Percentiles rank a stretch among this genome's conserved stretches.
phyloP scores from a whole-genome alignment of 2,797 vertebrate species.

The Muraenolepis orangiensis region DNA sequence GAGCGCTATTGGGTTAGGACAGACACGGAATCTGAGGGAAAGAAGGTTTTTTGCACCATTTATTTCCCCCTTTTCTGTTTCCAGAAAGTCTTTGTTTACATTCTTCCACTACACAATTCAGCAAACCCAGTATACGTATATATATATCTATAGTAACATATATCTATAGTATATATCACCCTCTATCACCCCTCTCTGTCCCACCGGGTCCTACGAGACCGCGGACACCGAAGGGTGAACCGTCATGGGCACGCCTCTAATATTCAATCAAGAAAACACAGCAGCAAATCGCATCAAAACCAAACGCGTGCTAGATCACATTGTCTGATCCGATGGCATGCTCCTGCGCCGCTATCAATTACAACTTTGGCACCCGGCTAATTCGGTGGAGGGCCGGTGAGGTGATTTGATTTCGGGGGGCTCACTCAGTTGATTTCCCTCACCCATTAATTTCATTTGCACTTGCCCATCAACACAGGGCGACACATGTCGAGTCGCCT shows the following conservation, averaged over 20 bases:
- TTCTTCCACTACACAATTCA: slow-evolving; percentile 19
- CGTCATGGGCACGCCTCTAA: slow-evolving; percentile 66
- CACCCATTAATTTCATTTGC: slow-evolving; percentile 82
- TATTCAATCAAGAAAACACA: slow-evolving; percentile 77
- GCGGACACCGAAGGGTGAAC: slow-evolving; percentile 42
- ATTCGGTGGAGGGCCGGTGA: slow-evolving; percentile 76
- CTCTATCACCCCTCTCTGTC: too few relatives aligned
- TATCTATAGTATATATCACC: too few relatives aligned
- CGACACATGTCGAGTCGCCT: slow-evolving; percentile 74
- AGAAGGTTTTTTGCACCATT: background rate
- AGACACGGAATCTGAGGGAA: background rate
- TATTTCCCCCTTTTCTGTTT: background rate
- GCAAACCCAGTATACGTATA: too few relatives aligned
- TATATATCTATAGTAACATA: too few relatives aligned
- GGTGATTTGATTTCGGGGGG: slow-evolving; percentile 78
- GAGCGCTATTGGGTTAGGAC: background rate
- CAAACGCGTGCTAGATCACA: slow-evolving; percentile 67
- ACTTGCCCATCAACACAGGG: slow-evolving; percentile 72
- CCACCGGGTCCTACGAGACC: slow-evolving; percentile 52
- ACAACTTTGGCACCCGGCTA: slow-evolving; percentile 81
- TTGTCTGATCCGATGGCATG: slow-evolving; percentile 74
- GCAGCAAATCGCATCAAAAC: slow-evolving; percentile 76
- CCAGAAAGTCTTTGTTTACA: background rate
- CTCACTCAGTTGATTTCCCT: slow-evolving; percentile 80
- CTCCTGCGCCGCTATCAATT: slow-evolving; percentile 77